Conservation (phyloP, 2,113 vertebrate genomes). For the Gambusia affinis region DNA sequence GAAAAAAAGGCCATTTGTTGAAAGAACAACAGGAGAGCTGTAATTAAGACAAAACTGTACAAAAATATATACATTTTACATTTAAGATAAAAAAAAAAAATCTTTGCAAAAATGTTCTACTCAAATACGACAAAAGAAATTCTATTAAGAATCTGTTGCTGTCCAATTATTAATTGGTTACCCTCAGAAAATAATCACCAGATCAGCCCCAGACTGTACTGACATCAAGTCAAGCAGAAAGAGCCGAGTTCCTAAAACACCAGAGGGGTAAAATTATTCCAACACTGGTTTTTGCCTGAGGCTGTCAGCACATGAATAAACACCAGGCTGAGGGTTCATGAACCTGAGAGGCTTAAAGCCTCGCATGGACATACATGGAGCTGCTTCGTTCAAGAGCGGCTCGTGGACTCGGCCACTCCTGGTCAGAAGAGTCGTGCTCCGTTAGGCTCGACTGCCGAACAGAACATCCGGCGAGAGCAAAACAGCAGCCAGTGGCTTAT, state of each 20-base stretch:
- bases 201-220: no score
- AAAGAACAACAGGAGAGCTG: no score
- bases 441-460: conserved; percentile 29
- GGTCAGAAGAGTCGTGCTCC: conserved; percentile 32
- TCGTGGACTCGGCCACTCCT: conserved; percentile 23
- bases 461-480: conserved; percentile 32
- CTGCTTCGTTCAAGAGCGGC: conserved; percentile 36
- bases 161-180: no score
- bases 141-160: no score
- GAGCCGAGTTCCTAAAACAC: neutral
- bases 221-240: no score
- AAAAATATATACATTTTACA: no score
- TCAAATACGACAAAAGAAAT: no score
- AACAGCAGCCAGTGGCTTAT: conserved; percentile 36
- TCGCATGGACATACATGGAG: conserved; percentile 68
- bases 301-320: conserved; percentile 37
- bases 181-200: no score
- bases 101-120: no score
- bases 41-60: no score
- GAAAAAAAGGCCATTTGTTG: no score
- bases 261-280: conserved; percentile 32
- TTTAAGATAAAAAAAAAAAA: no score
- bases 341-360: conserved; percentile 30
- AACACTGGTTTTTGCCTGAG: conserved; percentile 26
- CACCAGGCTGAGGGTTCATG: conserved; percentile 27